Percentiles rank a stretch among this genome's conserved stretches.
phyloP scores from a whole-genome alignment of 1,140 invertebrate species.

The Cherax quadricarinatus region DNA sequence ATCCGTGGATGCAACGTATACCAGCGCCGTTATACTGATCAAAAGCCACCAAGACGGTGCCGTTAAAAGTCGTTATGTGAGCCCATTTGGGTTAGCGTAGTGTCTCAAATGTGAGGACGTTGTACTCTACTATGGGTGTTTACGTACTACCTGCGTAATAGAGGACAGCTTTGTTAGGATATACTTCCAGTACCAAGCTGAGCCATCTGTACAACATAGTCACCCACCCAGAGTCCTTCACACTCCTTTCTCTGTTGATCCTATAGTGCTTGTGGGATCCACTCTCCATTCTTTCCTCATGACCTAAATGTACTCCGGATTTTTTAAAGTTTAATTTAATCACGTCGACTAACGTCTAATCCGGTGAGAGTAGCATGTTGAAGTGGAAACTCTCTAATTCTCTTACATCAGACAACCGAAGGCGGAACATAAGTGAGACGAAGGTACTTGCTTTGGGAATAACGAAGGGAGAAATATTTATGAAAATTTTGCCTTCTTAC shows the following conservation, averaged over 20 bases:
- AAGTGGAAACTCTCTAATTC: neutral
- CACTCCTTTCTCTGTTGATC: neutral
- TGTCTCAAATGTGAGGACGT: neutral
- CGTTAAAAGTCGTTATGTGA: neutral
- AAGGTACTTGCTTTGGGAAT: neutral
- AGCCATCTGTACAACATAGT: neutral
- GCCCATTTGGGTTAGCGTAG: neutral
- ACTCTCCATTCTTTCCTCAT: neutral
- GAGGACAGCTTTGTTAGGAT: neutral
- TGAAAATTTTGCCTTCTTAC: neutral
- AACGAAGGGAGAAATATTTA: neutral
- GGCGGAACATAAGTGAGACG: neutral
- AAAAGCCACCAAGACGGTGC: neutral
- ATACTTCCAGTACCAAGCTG: neutral
- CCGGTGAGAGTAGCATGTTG: neutral
- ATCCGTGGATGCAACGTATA: neutral
- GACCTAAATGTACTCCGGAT: neutral
- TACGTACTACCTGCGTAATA: neutral
- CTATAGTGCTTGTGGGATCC: neutral
- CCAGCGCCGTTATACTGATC: neutral
- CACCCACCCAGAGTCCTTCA: neutral
- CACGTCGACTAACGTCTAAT: neutral
- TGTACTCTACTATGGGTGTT: no score
- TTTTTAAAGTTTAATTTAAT: neutral
- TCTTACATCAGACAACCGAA: neutral